Conservation (phyloP, 2,888 invertebrate species). For the Leucania comma region DNA sequence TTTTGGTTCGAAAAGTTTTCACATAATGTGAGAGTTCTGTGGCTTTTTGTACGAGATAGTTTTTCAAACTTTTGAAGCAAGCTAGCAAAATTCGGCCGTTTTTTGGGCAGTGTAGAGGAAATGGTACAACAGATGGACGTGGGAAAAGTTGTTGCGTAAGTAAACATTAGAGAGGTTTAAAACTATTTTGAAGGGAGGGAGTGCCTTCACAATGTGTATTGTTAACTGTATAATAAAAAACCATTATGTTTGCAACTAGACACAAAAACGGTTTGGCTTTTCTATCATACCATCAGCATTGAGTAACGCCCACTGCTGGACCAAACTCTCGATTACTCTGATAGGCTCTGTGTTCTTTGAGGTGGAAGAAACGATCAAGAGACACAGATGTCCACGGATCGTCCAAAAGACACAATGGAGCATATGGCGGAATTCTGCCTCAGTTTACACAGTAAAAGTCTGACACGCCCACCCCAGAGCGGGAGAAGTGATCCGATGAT, state of each 20-base stretch:
- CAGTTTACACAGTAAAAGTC: too few species aligned
- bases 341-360: too few species aligned
- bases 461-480: too few species aligned
- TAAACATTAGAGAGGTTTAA: constrained; percentile 22
- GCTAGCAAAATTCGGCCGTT: constrained; percentile 51
- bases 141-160: constrained; percentile 40
- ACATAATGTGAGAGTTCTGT: constrained; percentile 60
- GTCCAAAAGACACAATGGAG: too few species aligned
- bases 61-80: constrained; percentile 54
- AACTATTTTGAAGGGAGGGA: constrained; percentile 2
- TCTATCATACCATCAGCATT: not conserved
- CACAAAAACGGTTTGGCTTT: not conserved
- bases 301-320: not conserved
- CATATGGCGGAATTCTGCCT: too few species aligned
- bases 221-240: not conserved
- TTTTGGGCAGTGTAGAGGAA: constrained; percentile 37
- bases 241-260: too few species aligned
- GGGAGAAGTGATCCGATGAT: too few species aligned
- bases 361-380: too few species aligned
- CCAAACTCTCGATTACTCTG: too few species aligned
- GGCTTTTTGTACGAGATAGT: constrained; percentile 62
- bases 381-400: too few species aligned
- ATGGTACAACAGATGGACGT: constrained; percentile 44
- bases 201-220: constrained; percentile 10
- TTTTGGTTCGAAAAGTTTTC: constrained; percentile 57